Percentiles rank a stretch among this genome's conserved stretches.
Evolutionary conservation across 2,797 vertebrate genomes (phyloP).

Genomic region (Phylloscopus collybita): DNA sequence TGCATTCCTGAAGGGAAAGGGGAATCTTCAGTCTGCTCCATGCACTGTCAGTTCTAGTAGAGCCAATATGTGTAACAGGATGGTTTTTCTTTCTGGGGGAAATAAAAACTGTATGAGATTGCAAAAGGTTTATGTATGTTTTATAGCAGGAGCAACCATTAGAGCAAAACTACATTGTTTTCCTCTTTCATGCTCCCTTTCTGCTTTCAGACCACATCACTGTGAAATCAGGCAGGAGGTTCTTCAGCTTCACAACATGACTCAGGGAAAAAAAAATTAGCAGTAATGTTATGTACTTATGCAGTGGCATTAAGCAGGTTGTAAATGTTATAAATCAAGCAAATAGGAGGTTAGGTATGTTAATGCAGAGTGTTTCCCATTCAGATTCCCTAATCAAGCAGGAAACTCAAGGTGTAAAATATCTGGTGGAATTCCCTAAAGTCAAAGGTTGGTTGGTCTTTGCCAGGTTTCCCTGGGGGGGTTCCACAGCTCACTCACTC

Average conservation of each 20-base stretch:
- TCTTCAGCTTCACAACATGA: background rate
- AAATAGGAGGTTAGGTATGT: background rate
- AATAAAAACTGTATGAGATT: slow-evolving; percentile 54
- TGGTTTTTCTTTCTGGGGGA: background rate
- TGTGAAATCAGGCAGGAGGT: slow-evolving; percentile 15
- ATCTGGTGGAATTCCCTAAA: background rate
- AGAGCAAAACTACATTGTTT: slow-evolving; percentile 10
- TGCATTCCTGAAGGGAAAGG: background rate
- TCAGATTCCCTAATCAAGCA: background rate
- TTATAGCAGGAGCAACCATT: slow-evolving; percentile 36
- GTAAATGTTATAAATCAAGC: background rate
- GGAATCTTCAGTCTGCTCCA: background rate
- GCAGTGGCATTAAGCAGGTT: background rate
- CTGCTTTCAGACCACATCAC: slow-evolving; percentile 6
- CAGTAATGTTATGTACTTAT: background rate
- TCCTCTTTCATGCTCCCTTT: background rate
- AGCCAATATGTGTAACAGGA: background rate
- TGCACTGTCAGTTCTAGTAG: background rate
- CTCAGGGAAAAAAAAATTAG: background rate
- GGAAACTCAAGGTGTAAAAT: background rate
- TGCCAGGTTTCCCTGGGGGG: background rate
- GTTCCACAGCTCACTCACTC: background rate
- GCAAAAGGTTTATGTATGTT: slow-evolving; percentile 52
- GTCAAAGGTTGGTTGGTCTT: background rate
- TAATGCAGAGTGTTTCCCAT: background rate